phyloP scores from a whole-genome alignment of 2,888 invertebrate genomes.

The Colletes collaris region DNA sequence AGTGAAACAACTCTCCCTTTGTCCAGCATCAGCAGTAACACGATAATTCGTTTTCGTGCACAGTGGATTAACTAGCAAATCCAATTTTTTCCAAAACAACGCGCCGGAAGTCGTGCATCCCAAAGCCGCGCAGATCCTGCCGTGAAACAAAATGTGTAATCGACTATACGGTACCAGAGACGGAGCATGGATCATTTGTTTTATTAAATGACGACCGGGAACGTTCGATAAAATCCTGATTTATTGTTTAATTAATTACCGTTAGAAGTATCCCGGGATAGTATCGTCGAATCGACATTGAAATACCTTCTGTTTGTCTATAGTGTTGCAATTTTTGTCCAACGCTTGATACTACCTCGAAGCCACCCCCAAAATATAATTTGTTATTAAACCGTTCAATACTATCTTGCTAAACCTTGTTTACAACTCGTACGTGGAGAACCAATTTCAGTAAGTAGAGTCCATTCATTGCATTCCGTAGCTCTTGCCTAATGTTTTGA shows the following conservation, averaged over 20 bases:
- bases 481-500: too few relatives aligned
- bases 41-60: constrained; percentile 61
- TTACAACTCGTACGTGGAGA: too few relatives aligned
- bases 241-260: constrained; percentile 42
- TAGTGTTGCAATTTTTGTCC: too few relatives aligned
- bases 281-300: too few relatives aligned
- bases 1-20: neutral
- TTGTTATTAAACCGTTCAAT: too few relatives aligned
- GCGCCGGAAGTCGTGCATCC: constrained; percentile 62
- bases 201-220: constrained; percentile 33
- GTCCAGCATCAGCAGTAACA: constrained; percentile 43
- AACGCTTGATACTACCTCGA: too few relatives aligned
- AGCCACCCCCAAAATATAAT: too few relatives aligned
- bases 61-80: constrained; percentile 61
- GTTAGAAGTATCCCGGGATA: constrained; percentile 9
- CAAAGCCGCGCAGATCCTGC: constrained; percentile 39
- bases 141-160: constrained; percentile 56
- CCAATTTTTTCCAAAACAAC: constrained; percentile 68
- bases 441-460: too few relatives aligned
- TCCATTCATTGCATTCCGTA: too few relatives aligned
- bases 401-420: too few relatives aligned
- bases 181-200: constrained; percentile 42
- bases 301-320: too few relatives aligned
- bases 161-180: constrained; percentile 48
- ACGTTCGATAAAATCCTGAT: constrained; percentile 29